Percentiles rank a stretch among this genome's conserved stretches.
Evolutionary conservation across 2,888 invertebrate genomes (phyloP).

Genomic region (Ichneumon xanthorius): DNA sequence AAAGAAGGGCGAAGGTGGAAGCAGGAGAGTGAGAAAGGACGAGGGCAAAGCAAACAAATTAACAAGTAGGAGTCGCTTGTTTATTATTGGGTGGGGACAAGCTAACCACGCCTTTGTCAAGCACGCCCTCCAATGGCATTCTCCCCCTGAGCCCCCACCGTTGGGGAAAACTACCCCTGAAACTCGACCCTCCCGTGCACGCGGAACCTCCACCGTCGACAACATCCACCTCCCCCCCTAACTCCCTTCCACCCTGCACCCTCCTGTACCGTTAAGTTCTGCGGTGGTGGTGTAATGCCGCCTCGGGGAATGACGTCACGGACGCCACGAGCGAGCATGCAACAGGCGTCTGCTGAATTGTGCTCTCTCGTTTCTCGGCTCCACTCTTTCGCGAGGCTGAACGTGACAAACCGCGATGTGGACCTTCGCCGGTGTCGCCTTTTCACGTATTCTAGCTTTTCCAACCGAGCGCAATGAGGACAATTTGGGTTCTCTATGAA

Average conservation of each 20-base stretch:
- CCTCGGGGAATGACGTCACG: conserved; percentile 79
- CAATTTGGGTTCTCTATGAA: neutral
- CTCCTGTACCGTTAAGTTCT: conserved; percentile 62
- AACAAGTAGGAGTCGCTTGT: conserved; percentile 82
- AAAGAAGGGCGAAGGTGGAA: neutral
- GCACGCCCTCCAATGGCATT: conserved; percentile 81
- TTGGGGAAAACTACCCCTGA: conserved; percentile 60
- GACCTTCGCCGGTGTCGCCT: neutral
- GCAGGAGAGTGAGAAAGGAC: conserved; percentile 6
- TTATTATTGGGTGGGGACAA: conserved; percentile 83
- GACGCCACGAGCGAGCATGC: conserved; percentile 77
- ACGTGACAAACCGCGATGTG: conserved; percentile 36
- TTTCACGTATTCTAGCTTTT: conserved; percentile 8
- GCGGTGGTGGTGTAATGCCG: conserved; percentile 59
- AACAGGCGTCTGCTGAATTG: conserved; percentile 81
- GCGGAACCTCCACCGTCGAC: conserved; percentile 54
- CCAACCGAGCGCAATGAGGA: neutral
- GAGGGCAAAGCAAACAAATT: conserved; percentile 82
- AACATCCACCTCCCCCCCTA: conserved; percentile 32
- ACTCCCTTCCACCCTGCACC: conserved; percentile 60
- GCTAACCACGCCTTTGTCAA: conserved; percentile 83
- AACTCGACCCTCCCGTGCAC: conserved; percentile 58
- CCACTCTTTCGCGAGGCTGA: conserved; percentile 36
- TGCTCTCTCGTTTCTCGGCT: conserved; percentile 3
- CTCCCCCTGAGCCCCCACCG: conserved; percentile 72